A percentile compares a stretch with the other conserved stretches of the same genome.
Conservation (phyloP, 2,888 invertebrate species). For the Phorcus lineatus region DNA sequence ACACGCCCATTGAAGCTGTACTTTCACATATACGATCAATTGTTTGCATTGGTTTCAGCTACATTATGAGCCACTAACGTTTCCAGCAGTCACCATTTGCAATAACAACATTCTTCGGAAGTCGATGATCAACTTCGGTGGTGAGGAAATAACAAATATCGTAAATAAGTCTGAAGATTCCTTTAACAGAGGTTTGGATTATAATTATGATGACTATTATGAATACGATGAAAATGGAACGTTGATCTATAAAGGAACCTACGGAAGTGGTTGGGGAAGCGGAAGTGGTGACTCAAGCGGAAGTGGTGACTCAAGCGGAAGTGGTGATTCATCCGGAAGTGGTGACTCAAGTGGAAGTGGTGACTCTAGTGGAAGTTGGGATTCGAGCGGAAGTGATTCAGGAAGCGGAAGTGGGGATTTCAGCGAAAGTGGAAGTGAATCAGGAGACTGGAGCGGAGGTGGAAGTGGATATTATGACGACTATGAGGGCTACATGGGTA, state of each 20-base stretch:
- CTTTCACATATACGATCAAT: too few relatives aligned
- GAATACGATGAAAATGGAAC: too few relatives aligned
- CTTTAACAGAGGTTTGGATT: not conserved
- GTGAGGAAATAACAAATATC: not conserved
- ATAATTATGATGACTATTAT: too few relatives aligned
- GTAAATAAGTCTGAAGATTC: not conserved
- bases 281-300: not conserved
- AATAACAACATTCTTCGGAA: not conserved
- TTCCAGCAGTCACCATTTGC: slow-evolving; percentile 9
- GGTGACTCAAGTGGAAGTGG: not conserved
- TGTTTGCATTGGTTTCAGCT: not conserved
- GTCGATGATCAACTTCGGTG: not conserved
- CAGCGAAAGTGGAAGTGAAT: not conserved
- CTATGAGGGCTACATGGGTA: not conserved
- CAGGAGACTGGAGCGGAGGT: too few relatives aligned
- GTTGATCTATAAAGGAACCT: not conserved
- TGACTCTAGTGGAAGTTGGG: not conserved
- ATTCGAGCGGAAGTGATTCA: not conserved
- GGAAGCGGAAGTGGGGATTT: not conserved
- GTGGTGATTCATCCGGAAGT: not conserved
- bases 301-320: not conserved
- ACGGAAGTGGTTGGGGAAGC: not conserved
- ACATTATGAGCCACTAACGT: not conserved
- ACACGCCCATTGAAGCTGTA: too few relatives aligned
- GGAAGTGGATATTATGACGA: not conserved